Conservation (phyloP, 2,888 invertebrate species). For the Cacoxenus indagator region DNA sequence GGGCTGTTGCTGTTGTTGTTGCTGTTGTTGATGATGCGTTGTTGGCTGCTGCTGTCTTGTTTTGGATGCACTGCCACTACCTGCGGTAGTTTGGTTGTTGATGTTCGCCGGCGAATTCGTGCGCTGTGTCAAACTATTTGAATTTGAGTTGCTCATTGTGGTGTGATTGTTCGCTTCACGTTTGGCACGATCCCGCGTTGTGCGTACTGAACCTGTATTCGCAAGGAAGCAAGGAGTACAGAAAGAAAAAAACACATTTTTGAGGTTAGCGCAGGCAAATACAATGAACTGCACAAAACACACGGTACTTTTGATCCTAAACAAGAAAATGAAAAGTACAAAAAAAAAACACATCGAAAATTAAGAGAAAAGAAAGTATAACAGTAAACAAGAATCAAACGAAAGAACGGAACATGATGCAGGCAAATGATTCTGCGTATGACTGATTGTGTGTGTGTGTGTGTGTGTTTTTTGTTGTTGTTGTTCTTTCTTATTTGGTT, state of each 20-base stretch:
- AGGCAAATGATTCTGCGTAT: slow-evolving; percentile 7
- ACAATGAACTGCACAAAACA: too few species aligned
- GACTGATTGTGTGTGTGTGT: slow-evolving; percentile 24
- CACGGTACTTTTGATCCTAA: too few species aligned
- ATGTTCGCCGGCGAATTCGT: slow-evolving; percentile 38
- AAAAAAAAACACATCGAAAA: neutral
- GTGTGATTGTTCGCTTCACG: slow-evolving; percentile 65
- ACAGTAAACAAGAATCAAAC: neutral
- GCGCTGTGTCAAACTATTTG: slow-evolving; percentile 22
- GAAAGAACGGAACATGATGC: neutral
- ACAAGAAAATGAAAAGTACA: neutral
- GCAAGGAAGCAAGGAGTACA: neutral
- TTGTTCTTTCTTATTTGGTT: neutral
- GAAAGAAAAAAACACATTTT: slow-evolving; percentile 5
- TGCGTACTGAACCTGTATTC: slow-evolving; percentile 64
- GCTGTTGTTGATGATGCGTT: slow-evolving; percentile 21
- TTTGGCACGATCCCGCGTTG: slow-evolving; percentile 70
- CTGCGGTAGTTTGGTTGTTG: neutral
- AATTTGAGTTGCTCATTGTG: slow-evolving; percentile 19
- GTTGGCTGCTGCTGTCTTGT: slow-evolving; percentile 26
- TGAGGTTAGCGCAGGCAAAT: too few species aligned
- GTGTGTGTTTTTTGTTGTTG: slow-evolving; percentile 4
- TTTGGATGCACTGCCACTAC: slow-evolving; percentile 4
- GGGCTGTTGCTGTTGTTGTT: slow-evolving; percentile 40
- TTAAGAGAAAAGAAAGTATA: neutral